Base-by-base conservation (phyloP, 2,888 invertebrate species). In the Doris montereyensis region DNA sequence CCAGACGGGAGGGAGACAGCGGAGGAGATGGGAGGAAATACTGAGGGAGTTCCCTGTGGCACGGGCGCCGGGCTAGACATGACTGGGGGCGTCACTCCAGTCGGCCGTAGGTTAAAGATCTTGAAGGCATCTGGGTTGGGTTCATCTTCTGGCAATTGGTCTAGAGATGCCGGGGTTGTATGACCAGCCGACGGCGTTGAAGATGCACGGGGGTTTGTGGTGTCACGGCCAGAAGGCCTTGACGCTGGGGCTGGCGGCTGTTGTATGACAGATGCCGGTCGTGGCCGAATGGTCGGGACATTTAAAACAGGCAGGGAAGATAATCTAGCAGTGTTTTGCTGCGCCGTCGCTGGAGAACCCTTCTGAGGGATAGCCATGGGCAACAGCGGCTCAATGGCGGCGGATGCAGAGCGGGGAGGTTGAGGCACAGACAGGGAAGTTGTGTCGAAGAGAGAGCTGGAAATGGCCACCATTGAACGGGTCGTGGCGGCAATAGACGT, bases 71-170 rank as follows among this genome's bases (percentile, higher is more conserved):
- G 4, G 32, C 10, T 1, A 26, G 21, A 32, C 8, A 32, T 21
- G 5, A 34, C 67, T 13, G 81, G 77, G n/a, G 73, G 13, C 1
- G 76, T 75, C n/a, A n/a, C n/a, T n/a, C n/a, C n/a, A 3, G 73
- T 58, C 0, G 88, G 88, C 77, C 85, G 84, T 32, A 88, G 78
- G 67, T 88, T 88, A 73, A 88, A 88, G 34, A 88, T 87, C 68
- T 87, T 86, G 78, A 86, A 88, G 17, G 87, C 84, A 68, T 88
- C 87, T 17, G 86, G 86, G 67, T 85, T 83, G 0, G 83, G 76
- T 26, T 83, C 84, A 24, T 84, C 85, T 17, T 70, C 76, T 65
- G 81, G 82, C 0, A 70, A 35, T 32, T 72, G 76, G 58, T 65
- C 10, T 58, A 58, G 26, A n/a, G n/a, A n/a, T n/a, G n/a, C n/a